Evolutionary conservation across 2,113 vertebrate species (phyloP), one percentile per base, ranked within the genome.

Genomic region (Semnornis frantzii): DNA sequence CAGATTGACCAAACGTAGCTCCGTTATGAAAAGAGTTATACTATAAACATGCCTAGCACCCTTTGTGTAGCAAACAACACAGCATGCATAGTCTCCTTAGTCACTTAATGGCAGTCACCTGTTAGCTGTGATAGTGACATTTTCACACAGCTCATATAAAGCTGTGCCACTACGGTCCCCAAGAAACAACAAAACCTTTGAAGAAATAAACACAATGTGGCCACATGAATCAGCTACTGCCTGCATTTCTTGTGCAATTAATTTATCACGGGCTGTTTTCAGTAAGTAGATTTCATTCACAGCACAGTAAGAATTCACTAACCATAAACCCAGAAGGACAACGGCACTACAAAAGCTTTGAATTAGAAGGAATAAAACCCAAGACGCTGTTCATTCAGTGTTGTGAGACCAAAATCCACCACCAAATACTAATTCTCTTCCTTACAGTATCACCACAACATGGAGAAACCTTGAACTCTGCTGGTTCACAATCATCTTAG

Each of bases 171-270:
- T 79, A 1, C 4, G 24, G 69, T 59, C 20, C 60, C 63, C 62
- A 77, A 62, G 24, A 91, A 96, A 85, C 52, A 87, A 85, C 15
- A 83, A 82, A 89, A 89, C 27, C 23, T 72, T n/a, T 34, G 84
- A 69, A 90, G 65, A 66, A 82, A 81, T 58, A 82, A 94, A 84
- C 0, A 0, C n/a, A n/a, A 82, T 2, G 8, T 9, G 50, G 52
- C 31, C 94, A 85, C 39, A 88, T 39, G 64, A 85, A 89, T 31
- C 10, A 2, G 28, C 55, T 89, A 82, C 15, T 94, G 79, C 52
- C 69, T 34, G 75, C 34, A 75, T 69, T 94, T 93, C 78, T 58
- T 39, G 25, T 73, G 21, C 48, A 82, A 42, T 93, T 94, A 89
- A 48, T 74, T 65, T 63, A 34, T 34, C 73, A 77, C 50, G 48